Evolutionary conservation across 1,140 invertebrate species (phyloP).

Genomic region (Hycleus cichorii): DNA sequence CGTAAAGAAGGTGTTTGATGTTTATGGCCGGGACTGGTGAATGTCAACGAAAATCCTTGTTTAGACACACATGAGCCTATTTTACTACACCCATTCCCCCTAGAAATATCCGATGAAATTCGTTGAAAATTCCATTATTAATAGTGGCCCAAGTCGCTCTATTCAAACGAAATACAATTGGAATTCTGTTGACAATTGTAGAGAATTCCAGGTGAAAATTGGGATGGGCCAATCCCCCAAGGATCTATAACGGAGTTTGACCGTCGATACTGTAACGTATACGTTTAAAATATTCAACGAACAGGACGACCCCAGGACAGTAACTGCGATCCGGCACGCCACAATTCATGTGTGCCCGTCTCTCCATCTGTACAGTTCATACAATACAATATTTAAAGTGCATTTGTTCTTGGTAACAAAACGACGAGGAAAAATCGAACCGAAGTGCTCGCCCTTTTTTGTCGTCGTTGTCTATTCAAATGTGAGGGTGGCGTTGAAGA

Average conservation of each 20-base stretch:
- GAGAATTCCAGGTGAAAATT: conserved; percentile 9
- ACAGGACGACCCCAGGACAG: conserved; percentile 13
- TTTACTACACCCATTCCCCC: conserved; percentile 9
- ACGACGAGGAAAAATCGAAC: too few relatives aligned
- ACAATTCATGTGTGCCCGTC: conserved; percentile 7
- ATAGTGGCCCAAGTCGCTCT: background rate
- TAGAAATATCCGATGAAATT: background rate
- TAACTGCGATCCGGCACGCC: conserved; percentile 11
- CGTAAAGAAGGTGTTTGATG: background rate
- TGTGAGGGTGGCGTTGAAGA: too few relatives aligned
- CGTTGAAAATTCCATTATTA: background rate
- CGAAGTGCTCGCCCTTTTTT: too few relatives aligned
- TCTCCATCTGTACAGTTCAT: conserved; percentile 7
- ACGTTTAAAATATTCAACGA: conserved; percentile 11
- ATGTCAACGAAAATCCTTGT: conserved; percentile 5
- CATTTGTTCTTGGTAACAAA: background rate
- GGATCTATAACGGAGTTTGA: conserved; percentile 14
- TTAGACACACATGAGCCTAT: conserved; percentile 12
- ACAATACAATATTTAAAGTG: conserved; percentile 10
- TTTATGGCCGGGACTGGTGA: conserved; percentile 4
- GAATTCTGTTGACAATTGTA: conserved; percentile 3
- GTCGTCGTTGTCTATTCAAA: too few relatives aligned
- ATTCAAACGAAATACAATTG: conserved; percentile 1
- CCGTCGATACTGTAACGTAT: conserved; percentile 9
- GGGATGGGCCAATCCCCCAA: background rate